A percentile compares a stretch with the other conserved stretches of the same genome.
Conservation (phyloP, 1,140 invertebrate genomes). For the Scaptomyza montana region DNA sequence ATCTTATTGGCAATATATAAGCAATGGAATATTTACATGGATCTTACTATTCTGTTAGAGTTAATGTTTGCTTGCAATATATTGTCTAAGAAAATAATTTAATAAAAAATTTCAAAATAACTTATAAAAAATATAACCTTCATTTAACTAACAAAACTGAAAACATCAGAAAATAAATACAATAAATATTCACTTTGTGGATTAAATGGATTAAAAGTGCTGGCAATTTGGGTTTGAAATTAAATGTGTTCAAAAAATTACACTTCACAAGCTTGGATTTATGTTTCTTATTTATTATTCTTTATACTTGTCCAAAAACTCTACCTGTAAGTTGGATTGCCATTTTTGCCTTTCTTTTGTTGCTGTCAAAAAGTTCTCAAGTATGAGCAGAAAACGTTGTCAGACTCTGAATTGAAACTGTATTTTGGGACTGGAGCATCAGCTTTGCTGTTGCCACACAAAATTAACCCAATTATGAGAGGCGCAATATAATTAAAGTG, state of each 20-base stretch:
- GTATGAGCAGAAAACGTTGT: slow-evolving; percentile 29
- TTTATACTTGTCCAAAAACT: slow-evolving; percentile 49
- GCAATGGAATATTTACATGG: too few species aligned
- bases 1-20: too few species aligned
- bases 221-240: slow-evolving; percentile 7
- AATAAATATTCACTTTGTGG: neutral
- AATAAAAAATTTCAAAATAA: too few species aligned
- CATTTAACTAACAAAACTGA: neutral
- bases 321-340: slow-evolving; percentile 1
- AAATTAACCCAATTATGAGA: slow-evolving; percentile 79
- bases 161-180: neutral
- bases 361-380: slow-evolving; percentile 66
- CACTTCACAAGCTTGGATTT: slow-evolving; percentile 15
- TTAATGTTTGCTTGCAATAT: too few species aligned
- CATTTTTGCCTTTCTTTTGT: slow-evolving; percentile 22
- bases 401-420: slow-evolving; percentile 11
- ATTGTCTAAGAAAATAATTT: too few species aligned
- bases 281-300: slow-evolving; percentile 34
- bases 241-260: slow-evolving; percentile 17
- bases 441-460: slow-evolving; percentile 59
- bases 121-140: too few species aligned
- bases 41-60: too few species aligned
- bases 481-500: slow-evolving; percentile 75
- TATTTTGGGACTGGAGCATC: slow-evolving; percentile 8
- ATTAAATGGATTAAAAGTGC: neutral